These are phyloP conservation scores for Luehdorfia chinensis DNA, from an alignment of 1,140 invertebrate genomes.

Conservation along the genomic window DNA sequence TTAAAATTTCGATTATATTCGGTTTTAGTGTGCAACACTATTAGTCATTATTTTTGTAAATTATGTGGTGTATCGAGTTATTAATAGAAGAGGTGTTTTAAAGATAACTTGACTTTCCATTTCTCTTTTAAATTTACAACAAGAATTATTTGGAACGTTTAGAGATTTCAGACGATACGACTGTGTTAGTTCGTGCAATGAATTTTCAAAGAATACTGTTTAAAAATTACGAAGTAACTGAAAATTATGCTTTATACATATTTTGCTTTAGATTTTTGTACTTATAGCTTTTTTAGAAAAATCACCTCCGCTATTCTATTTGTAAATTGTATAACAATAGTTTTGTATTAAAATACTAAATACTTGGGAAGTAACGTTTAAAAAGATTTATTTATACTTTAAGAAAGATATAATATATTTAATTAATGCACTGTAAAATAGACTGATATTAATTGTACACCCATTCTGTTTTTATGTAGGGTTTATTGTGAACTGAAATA, in stretches of 20 bases:
- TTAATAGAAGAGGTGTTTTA: constrained; percentile 3
- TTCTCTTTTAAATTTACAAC: too few relatives aligned
- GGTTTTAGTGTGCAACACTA: constrained; percentile 37
- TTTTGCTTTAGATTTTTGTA: constrained; percentile 5
- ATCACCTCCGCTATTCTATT: constrained; percentile 7
- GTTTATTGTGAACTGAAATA: constrained; percentile 34
- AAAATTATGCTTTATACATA: constrained; percentile 7
- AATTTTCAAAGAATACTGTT: constrained; percentile 6
- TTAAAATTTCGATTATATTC: constrained; percentile 23
- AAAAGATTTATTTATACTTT: constrained; percentile 33
- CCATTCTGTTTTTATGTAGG: constrained; percentile 28
- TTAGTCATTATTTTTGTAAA: constrained; percentile 27
- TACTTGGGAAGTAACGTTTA: background rate
- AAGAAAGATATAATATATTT: constrained; percentile 35
- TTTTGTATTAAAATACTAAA: constrained; percentile 14
- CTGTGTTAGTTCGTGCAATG: constrained; percentile 12
- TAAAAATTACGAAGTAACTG: background rate
- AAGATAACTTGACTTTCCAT: background rate
- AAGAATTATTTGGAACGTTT: too few relatives aligned
- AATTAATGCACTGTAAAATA: constrained; percentile 37
- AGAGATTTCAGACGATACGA: too few relatives aligned
- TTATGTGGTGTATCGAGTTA: constrained; percentile 11
- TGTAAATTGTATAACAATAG: constrained; percentile 13
- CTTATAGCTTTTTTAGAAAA: background rate
- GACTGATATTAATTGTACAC: constrained; percentile 34